Percentiles rank a stretch among this genome's conserved stretches.
Conservation (phyloP, 2,888 invertebrate species). For the Ormyrus rosae region DNA sequence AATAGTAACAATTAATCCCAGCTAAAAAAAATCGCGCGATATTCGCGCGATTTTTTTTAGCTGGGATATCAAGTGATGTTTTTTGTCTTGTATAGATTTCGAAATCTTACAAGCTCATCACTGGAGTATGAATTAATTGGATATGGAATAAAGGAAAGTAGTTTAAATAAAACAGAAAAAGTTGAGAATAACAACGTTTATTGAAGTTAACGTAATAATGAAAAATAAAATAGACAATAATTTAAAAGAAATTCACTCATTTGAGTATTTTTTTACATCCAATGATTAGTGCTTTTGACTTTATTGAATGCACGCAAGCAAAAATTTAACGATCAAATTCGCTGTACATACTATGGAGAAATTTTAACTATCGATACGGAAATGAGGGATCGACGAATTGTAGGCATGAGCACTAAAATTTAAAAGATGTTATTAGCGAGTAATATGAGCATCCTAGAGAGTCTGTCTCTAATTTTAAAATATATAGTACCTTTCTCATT, state of each 20-base stretch:
- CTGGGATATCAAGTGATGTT: too few relatives aligned
- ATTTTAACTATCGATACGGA: slow-evolving; percentile 40
- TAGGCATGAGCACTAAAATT: slow-evolving; percentile 42
- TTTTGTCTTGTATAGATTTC: too few relatives aligned
- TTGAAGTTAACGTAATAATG: slow-evolving; percentile 66
- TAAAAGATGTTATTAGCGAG: slow-evolving; percentile 46
- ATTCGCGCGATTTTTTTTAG: too few relatives aligned
- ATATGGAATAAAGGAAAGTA: not conserved
- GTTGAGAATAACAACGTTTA: slow-evolving; percentile 68
- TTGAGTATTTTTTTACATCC: slow-evolving; percentile 11
- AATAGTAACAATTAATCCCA: too few relatives aligned
- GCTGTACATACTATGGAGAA: slow-evolving; percentile 31
- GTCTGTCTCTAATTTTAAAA: slow-evolving; percentile 56
- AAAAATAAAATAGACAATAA: slow-evolving; percentile 63
- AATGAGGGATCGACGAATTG: slow-evolving; percentile 25
- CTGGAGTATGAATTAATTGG: too few relatives aligned
- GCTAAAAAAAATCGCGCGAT: too few relatives aligned
- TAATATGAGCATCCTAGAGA: slow-evolving; percentile 53
- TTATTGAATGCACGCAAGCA: slow-evolving; percentile 53
- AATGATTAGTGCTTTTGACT: slow-evolving; percentile 40
- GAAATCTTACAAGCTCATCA: too few relatives aligned
- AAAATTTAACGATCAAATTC: slow-evolving; percentile 12
- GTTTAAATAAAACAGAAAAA: slow-evolving; percentile 3
- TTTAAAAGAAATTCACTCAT: not conserved
- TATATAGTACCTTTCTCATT: slow-evolving; percentile 40